Conservation (phyloP, 2,888 invertebrate genomes). For the Apomyelois bistriatella region DNA sequence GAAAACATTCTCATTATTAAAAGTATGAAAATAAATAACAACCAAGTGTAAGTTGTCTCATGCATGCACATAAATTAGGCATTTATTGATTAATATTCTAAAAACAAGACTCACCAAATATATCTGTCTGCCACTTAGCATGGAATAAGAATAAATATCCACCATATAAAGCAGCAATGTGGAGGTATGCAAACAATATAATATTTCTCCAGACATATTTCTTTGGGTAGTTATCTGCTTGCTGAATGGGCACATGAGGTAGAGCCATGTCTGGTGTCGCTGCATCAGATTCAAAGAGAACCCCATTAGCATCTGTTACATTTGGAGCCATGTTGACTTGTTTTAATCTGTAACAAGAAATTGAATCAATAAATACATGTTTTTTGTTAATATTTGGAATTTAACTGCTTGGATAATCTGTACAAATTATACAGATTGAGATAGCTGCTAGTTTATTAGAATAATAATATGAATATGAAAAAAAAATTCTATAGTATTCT, state of each 20-base stretch:
- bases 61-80: too few relatives aligned
- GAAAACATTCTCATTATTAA: not conserved
- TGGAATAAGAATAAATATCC: slow-evolving; percentile 85
- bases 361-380: too few relatives aligned
- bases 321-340: slow-evolving; percentile 65
- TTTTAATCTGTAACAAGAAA: slow-evolving; percentile 28
- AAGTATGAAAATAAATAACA: not conserved
- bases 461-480: too few relatives aligned
- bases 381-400: too few relatives aligned
- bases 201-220: slow-evolving; percentile 92
- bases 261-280: slow-evolving; percentile 68
- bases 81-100: not conserved
- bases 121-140: slow-evolving; percentile 85
- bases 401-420: too few relatives aligned
- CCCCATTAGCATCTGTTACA: slow-evolving; percentile 61
- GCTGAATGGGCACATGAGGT: slow-evolving; percentile 51
- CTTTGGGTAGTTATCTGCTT: slow-evolving; percentile 78
- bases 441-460: too few relatives aligned
- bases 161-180: slow-evolving; percentile 87
- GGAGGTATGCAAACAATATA: slow-evolving; percentile 87
- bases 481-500: too few relatives aligned
- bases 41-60: too few relatives aligned
- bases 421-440: too few relatives aligned
- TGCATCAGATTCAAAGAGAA: slow-evolving; percentile 70
- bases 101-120: slow-evolving; percentile 82